Evolutionary conservation across 2,888 invertebrate species (phyloP).

Genomic region (Leptinotarsa rubiginosa): DNA sequence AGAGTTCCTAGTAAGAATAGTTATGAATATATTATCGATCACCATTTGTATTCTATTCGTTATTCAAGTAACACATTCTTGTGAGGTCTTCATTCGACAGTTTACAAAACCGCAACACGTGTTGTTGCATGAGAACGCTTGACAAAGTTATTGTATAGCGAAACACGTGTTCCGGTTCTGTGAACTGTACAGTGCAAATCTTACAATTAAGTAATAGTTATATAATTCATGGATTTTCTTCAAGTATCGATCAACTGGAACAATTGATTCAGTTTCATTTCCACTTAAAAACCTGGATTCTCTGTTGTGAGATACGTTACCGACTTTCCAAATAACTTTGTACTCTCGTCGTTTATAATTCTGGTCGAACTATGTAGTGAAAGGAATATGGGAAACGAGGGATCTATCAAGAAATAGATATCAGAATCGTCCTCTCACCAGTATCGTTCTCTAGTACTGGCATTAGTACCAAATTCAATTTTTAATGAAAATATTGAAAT

Average conservation of each 20-base stretch:
- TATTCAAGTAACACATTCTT: too few species aligned
- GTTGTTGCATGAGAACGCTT: too few species aligned
- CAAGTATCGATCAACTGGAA: neutral
- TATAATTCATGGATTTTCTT: too few species aligned
- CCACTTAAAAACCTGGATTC: constrained; percentile 1
- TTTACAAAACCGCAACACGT: too few species aligned
- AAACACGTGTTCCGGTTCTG: too few species aligned
- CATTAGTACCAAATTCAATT: neutral
- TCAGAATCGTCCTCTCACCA: neutral
- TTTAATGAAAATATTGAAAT: constrained; percentile 2
- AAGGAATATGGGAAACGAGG: neutral
- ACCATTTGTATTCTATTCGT: neutral
- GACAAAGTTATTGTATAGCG: too few species aligned
- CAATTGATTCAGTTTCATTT: constrained; percentile 17
- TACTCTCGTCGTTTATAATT: neutral
- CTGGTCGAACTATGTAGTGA: constrained; percentile 4
- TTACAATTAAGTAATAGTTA: too few species aligned
- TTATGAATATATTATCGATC: neutral
- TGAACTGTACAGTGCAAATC: too few species aligned
- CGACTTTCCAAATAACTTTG: neutral
- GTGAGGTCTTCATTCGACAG: too few species aligned
- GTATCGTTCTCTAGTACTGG: neutral
- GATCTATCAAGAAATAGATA: neutral
- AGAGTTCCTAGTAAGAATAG: neutral
- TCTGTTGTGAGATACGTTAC: constrained; percentile 5